These are phyloP conservation scores for Sisor rabdophorus DNA, from an alignment of 2,113 vertebrate genomes.

Conservation along the genomic window DNA sequence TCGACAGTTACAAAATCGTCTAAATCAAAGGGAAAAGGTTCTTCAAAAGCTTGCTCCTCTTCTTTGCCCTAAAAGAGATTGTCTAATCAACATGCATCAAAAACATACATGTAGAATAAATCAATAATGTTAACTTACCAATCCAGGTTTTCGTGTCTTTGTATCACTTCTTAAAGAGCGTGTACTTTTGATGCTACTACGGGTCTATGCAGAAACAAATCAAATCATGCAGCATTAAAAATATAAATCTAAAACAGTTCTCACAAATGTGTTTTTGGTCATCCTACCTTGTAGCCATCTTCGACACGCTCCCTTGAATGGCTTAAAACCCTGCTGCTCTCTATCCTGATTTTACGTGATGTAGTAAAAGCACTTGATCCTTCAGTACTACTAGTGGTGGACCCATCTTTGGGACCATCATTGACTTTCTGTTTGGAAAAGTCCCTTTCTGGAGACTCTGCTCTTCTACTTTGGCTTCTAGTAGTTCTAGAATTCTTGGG, in stretches of 20 bases:
- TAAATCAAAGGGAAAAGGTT: conserved; percentile 69
- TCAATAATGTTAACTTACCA: conserved; percentile 22
- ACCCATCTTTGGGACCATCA: conserved; percentile 32
- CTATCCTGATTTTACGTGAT: conserved; percentile 41
- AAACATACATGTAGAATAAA: neutral
- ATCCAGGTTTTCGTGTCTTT: conserved; percentile 24
- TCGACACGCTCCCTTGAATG: conserved; percentile 34
- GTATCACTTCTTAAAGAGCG: conserved; percentile 36
- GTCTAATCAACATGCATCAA: neutral
- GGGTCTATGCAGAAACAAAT: conserved; percentile 37
- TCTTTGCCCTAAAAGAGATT: conserved; percentile 30
- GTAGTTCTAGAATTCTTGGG: conserved; percentile 29
- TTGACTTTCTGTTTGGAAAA: conserved; percentile 22
- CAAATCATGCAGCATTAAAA: neutral
- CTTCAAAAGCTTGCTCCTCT: conserved; percentile 9
- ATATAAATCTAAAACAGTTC: neutral
- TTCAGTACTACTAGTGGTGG: conserved; percentile 45
- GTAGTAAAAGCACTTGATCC: conserved; percentile 42
- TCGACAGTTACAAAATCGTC: conserved; percentile 87
- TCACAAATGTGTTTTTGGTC: neutral
- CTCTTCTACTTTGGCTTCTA: conserved; percentile 9
- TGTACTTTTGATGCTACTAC: conserved; percentile 33
- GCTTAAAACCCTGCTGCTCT: conserved; percentile 38
- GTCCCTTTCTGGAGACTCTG: conserved; percentile 37
- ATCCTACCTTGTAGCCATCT: conserved; percentile 43